phyloP scores from a whole-genome alignment of 2,888 invertebrate species.

The Xestia ashworthii region DNA sequence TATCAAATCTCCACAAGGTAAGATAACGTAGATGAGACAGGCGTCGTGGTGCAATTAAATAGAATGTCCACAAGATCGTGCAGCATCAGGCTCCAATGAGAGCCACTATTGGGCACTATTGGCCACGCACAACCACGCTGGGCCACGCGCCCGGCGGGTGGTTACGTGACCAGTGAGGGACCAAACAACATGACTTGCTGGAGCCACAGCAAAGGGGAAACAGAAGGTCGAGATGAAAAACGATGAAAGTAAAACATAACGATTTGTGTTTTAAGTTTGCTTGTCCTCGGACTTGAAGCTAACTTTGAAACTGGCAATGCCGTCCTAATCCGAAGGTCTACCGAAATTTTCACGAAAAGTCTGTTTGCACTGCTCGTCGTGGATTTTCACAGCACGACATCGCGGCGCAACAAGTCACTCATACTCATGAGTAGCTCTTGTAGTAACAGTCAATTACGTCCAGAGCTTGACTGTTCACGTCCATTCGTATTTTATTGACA shows the following conservation, averaged over 20 bases:
- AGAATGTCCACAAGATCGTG: conserved; percentile 40
- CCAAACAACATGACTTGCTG: conserved; percentile 56
- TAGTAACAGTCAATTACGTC: neutral
- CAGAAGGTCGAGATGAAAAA: conserved; percentile 17
- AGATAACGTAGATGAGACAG: neutral
- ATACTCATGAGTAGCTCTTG: accelerated
- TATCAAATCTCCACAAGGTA: neutral
- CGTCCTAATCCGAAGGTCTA: neutral
- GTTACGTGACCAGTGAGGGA: conserved; percentile 53
- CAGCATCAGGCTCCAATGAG: neutral
- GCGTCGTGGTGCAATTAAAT: conserved; percentile 29
- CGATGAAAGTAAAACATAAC: neutral
- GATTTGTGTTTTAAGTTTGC: neutral
- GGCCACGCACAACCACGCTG: neutral
- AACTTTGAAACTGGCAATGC: neutral
- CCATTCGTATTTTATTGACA: neutral
- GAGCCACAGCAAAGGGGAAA: neutral
- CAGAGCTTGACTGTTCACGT: neutral
- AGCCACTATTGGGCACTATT: neutral
- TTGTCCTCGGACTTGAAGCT: neutral
- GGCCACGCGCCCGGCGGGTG: conserved; percentile 32
- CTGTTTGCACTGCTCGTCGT: neutral
- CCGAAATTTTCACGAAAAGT: neutral
- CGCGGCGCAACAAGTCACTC: neutral
- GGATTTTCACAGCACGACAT: neutral